These are phyloP conservation scores for Microctenopoma lineatum DNA, from an alignment of 2,797 vertebrate species.

Conservation along the genomic window DNA sequence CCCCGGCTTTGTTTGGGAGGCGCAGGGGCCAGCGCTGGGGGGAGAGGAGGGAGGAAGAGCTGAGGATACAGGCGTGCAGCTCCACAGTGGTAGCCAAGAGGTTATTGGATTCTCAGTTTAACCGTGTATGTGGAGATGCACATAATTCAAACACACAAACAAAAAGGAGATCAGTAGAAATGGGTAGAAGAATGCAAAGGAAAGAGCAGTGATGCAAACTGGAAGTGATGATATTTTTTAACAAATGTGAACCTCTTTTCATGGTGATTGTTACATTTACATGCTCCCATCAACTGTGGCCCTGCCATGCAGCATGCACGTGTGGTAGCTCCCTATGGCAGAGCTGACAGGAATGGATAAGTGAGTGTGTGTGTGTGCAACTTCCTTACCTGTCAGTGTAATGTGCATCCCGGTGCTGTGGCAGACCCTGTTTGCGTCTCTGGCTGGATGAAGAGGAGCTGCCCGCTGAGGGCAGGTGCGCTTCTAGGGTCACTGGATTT, in stretches of 20 bases:
- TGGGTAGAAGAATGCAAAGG: slow-evolving; percentile 8
- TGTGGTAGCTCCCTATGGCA: slow-evolving; percentile 5
- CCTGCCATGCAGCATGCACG: slow-evolving; percentile 57
- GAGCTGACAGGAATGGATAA: not conserved
- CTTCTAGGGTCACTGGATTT: slow-evolving; percentile 88
- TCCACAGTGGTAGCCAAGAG: slow-evolving; percentile 70
- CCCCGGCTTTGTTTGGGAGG: slow-evolving; percentile 86
- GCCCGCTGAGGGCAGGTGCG: slow-evolving; percentile 89
- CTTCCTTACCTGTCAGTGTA: slow-evolving; percentile 90
- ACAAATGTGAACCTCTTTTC: not conserved
- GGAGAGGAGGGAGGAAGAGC: slow-evolving; percentile 65
- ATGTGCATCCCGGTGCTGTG: slow-evolving; percentile 91
- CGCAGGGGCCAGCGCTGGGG: slow-evolving; percentile 74
- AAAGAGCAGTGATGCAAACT: slow-evolving; percentile 58
- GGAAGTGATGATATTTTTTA: slow-evolving; percentile 60
- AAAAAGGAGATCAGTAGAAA: slow-evolving; percentile 32
- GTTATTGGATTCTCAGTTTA: slow-evolving; percentile 74
- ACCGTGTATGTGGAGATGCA: slow-evolving; percentile 62
- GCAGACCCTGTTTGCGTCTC: slow-evolving; percentile 93
- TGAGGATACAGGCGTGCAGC: slow-evolving; percentile 67
- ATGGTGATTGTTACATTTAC: slow-evolving; percentile 14
- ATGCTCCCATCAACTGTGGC: slow-evolving; percentile 6
- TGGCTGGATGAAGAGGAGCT: slow-evolving; percentile 89
- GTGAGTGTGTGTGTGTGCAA: slow-evolving; percentile 1
- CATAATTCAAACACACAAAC: slow-evolving; percentile 16